These are phyloP conservation scores for Muschampia plurimacula DNA, from an alignment of 2,888 invertebrate species.

Conservation along the genomic window DNA sequence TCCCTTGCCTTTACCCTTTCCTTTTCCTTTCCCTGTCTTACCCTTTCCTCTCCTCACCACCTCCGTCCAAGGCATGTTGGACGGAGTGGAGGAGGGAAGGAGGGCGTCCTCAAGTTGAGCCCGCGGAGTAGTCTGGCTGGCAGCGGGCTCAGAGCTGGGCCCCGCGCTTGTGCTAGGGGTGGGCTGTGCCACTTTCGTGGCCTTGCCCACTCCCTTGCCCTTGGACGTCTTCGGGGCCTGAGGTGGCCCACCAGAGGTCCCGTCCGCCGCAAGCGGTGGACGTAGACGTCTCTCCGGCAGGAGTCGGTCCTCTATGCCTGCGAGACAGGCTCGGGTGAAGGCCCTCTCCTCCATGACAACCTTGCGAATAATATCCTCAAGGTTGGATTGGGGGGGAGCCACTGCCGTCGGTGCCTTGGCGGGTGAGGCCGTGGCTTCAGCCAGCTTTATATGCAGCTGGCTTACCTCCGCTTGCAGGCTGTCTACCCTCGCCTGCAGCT, in stretches of 20 bases:
- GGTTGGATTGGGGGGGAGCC: not conserved
- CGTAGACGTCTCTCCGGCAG: not conserved
- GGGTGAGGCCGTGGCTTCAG: not conserved
- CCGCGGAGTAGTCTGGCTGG: not conserved
- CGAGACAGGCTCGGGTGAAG: not conserved
- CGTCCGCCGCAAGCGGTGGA: not conserved
- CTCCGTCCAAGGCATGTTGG: slow-evolving; percentile 3
- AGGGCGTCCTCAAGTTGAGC: not conserved
- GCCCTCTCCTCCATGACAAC: not conserved
- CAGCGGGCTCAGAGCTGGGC: not conserved
- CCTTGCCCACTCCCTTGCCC: not conserved
- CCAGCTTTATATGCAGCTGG: not conserved
- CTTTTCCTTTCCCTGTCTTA: not conserved
- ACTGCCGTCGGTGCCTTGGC: not conserved
- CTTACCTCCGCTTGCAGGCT: not conserved
- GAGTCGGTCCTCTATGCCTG: not conserved
- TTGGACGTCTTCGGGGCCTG: not conserved
- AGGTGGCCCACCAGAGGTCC: not conserved
- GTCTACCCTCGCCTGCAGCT: not conserved
- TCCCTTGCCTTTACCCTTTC: not conserved
- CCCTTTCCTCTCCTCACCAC: not conserved
- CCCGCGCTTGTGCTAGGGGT: not conserved
- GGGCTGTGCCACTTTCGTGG: slow-evolving; percentile 1
- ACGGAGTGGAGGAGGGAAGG: slow-evolving; percentile 1
- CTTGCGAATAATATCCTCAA: not conserved